These are phyloP conservation scores for Dromococcyx pavoninus DNA, from an alignment of 2,797 vertebrate species.

Conservation along the genomic window DNA sequence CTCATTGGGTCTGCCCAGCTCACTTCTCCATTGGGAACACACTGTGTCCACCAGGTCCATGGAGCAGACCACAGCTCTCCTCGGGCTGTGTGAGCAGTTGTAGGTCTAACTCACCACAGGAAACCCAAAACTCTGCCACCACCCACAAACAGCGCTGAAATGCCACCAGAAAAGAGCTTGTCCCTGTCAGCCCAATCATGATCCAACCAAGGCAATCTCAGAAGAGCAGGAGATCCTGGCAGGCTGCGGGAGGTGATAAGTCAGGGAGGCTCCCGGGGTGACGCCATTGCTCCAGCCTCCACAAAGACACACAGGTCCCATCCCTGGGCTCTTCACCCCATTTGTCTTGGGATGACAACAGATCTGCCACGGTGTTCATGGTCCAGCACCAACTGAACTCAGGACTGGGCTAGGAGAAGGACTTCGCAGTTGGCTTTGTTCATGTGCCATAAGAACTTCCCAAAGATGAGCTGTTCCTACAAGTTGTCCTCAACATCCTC, in stretches of 20 bases:
- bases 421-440: not conserved
- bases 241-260: not conserved
- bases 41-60: not conserved
- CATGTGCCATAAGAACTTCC: not conserved
- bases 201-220: not conserved
- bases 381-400: not conserved
- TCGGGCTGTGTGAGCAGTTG: not conserved
- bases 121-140: not conserved
- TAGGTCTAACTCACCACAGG: not conserved
- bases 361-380: rapidly evolving
- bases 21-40: not conserved
- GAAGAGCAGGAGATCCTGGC: not conserved
- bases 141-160: not conserved
- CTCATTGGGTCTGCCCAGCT: not conserved
- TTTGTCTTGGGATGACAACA: not conserved
- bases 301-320: not conserved
- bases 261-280: not conserved
- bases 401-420: not conserved
- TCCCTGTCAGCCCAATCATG: no score
- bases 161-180: not conserved
- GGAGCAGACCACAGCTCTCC: not conserved
- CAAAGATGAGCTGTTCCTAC: not conserved
- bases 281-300: not conserved
- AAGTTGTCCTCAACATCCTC: not conserved
- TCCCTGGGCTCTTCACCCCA: not conserved